Conservation (phyloP, 2,797 vertebrate species). For the Lithobates pipiens region DNA sequence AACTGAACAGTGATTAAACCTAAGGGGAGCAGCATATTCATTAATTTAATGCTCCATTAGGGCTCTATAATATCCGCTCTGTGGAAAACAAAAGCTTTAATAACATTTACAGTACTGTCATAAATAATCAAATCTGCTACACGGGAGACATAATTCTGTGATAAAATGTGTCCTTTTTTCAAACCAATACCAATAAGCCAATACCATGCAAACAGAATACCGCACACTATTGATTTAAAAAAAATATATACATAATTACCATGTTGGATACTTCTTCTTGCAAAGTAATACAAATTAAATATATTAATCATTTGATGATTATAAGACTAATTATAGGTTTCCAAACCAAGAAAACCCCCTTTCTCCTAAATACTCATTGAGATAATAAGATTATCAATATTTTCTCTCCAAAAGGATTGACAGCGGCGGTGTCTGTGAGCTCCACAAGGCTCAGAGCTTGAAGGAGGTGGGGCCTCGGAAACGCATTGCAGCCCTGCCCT, state of each 20-base stretch:
- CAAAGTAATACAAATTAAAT: no score
- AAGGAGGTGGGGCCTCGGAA: no score
- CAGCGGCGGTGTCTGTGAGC: no score
- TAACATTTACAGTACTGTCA: conserved; percentile 39
- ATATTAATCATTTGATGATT: no score
- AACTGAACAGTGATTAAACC: conserved; percentile 34
- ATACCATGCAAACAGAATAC: not conserved
- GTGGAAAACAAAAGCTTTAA: conserved; percentile 42
- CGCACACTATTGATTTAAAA: conserved; percentile 1
- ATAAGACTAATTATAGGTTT: no score
- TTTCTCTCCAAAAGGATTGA: no score
- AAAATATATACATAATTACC: not conserved
- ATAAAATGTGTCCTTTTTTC: not conserved
- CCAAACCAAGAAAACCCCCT: no score
- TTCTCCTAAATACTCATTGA: no score
- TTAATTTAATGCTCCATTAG: conserved; percentile 45
- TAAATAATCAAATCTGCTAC: conserved; percentile 39
- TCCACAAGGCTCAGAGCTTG: no score
- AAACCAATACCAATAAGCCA: conserved; percentile 4
- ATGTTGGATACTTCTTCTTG: no score
- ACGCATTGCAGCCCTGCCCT: no score
- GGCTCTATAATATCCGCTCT: conserved; percentile 29
- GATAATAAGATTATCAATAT: no score
- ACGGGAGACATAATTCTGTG: conserved; percentile 34
- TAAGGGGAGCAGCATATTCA: conserved; percentile 25